Percentiles rank a stretch among this genome's conserved stretches.
These are phyloP conservation scores for Nibea albiflora DNA, from an alignment of 2,113 vertebrate species.

Conservation along the genomic window DNA sequence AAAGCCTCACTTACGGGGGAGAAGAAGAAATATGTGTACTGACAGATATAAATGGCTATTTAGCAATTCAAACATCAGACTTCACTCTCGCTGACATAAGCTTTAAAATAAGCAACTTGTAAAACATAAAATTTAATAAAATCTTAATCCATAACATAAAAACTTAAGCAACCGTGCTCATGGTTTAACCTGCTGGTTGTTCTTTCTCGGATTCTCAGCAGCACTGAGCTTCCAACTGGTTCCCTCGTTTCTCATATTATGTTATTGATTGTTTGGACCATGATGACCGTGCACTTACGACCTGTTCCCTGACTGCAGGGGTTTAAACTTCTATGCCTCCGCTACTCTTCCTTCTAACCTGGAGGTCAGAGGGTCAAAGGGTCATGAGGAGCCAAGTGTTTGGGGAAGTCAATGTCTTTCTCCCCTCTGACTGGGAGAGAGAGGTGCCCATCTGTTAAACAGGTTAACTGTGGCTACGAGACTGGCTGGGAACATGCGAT, in stretches of 20 bases:
- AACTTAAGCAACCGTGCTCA: not conserved
- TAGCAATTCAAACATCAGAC: slow-evolving; percentile 21
- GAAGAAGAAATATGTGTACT: slow-evolving; percentile 52
- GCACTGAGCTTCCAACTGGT: not conserved
- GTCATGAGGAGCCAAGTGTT: slow-evolving; percentile 83
- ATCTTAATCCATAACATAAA: not conserved
- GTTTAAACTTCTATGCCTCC: slow-evolving; percentile 75
- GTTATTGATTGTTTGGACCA: slow-evolving; percentile 64
- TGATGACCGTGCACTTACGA: slow-evolving; percentile 28
- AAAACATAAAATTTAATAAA: slow-evolving; percentile 11
- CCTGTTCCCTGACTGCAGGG: slow-evolving; percentile 67
- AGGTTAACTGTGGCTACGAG: slow-evolving; percentile 75
- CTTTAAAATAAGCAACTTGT: slow-evolving; percentile 14
- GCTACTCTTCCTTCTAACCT: slow-evolving; percentile 70
- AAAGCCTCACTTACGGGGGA: slow-evolving; percentile 43
- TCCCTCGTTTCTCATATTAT: slow-evolving; percentile 55
- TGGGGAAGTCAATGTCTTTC: slow-evolving; percentile 77
- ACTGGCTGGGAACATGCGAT: slow-evolving; percentile 54
- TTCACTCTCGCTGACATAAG: slow-evolving; percentile 1
- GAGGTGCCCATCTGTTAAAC: slow-evolving; percentile 84
- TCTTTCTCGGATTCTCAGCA: not conserved
- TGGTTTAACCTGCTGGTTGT: not conserved
- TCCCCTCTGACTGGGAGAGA: slow-evolving; percentile 62
- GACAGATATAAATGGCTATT: slow-evolving; percentile 52
- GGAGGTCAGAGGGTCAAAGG: slow-evolving; percentile 76